Conservation (phyloP, 2,797 vertebrate species). For the Apogon talboti region DNA sequence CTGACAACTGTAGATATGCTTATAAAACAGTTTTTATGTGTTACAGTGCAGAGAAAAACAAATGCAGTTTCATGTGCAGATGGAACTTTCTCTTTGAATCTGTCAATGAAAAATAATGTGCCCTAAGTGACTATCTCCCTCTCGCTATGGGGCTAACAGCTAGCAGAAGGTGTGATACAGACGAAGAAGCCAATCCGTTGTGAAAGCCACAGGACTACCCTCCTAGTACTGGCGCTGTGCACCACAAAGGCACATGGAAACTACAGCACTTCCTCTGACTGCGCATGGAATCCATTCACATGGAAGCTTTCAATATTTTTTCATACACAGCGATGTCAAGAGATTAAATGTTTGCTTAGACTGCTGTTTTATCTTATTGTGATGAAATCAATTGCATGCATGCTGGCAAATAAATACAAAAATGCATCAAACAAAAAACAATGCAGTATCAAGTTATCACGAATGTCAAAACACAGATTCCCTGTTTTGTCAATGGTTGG, state of each 20-base stretch:
- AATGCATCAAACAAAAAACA: not conserved
- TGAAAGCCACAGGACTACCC: conserved; percentile 77
- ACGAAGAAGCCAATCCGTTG: conserved; percentile 79
- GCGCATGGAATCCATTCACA: conserved; percentile 54
- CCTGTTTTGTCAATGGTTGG: conserved; percentile 14
- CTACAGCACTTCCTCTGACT: conserved; percentile 65
- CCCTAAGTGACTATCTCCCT: conserved; percentile 50
- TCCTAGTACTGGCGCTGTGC: conserved; percentile 62
- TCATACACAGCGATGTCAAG: not conserved
- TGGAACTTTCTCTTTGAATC: conserved; percentile 40
- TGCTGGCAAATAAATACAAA: not conserved
- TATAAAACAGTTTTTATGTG: conserved; percentile 1
- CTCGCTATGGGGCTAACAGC: conserved; percentile 72
- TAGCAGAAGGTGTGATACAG: conserved; percentile 80
- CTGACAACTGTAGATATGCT: not conserved
- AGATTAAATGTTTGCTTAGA: not conserved
- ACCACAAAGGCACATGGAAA: conserved; percentile 60
- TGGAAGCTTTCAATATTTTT: not conserved
- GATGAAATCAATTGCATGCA: not conserved
- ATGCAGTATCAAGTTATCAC: not conserved
- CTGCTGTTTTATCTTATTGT: not conserved
- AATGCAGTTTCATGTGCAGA: conserved; percentile 31
- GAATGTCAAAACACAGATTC: conserved; percentile 7
- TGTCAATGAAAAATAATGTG: conserved; percentile 64
- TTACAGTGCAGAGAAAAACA: conserved; percentile 9